Conservation (phyloP, 2,797 vertebrate species). For the Microtus californicus region DNA sequence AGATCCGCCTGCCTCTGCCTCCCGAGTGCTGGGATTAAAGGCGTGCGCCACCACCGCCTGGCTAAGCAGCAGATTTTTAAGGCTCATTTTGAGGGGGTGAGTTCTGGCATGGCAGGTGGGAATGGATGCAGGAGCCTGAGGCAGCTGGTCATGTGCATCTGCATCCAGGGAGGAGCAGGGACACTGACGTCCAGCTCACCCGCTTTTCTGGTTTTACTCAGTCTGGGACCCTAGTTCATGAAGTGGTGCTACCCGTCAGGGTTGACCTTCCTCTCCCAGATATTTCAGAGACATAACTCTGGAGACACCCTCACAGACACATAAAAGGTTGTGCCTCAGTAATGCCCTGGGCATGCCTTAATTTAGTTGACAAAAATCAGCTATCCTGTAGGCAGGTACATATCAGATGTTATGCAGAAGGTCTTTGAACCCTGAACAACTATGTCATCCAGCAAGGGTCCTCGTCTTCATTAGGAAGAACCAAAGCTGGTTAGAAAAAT, state of each 20-base stretch:
- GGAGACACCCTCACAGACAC: not conserved
- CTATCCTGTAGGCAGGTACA: not conserved
- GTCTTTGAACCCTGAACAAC: not conserved
- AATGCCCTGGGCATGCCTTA: not conserved
- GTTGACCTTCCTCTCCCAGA: not conserved
- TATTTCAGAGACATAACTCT: not conserved
- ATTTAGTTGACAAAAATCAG: not conserved
- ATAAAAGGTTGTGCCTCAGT: not conserved
- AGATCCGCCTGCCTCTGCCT: too few relatives aligned
- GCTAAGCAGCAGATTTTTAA: not conserved
- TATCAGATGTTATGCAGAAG: not conserved
- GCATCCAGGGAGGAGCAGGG: not conserved
- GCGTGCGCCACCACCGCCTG: too few relatives aligned
- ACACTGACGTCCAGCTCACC: too few relatives aligned
- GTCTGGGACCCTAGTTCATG: not conserved
- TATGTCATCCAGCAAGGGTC: not conserved
- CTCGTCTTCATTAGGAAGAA: not conserved
- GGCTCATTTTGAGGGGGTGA: not conserved
- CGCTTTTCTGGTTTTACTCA: not conserved
- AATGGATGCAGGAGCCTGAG: not conserved
- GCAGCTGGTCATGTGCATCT: not conserved
- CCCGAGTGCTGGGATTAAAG: too few relatives aligned
- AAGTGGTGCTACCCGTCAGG: not conserved
- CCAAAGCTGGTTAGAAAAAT: not conserved
- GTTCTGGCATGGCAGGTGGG: too few relatives aligned